A percentile compares a stretch with the other conserved stretches of the same genome.
Evolutionary conservation across 2,797 vertebrate genomes (phyloP).

Genomic region (Percopsis omiscomaycus): DNA sequence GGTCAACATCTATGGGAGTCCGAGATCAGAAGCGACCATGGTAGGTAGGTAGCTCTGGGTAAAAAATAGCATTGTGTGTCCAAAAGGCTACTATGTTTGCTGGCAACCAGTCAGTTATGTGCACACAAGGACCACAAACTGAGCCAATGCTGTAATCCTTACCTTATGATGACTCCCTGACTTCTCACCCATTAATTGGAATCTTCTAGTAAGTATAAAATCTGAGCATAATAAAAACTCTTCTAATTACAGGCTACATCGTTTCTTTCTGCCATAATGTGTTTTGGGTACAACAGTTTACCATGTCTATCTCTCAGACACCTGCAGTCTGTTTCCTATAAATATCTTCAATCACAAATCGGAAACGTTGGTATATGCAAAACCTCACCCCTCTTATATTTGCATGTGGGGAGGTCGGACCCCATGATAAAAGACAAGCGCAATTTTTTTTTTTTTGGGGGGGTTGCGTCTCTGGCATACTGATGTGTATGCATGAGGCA

Average conservation of each 20-base stretch:
- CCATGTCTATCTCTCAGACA: not conserved
- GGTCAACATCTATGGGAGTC: no score
- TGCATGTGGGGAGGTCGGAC: conserved; percentile 29
- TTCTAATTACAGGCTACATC: not conserved
- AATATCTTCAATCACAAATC: conserved; percentile 16
- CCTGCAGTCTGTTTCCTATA: no score
- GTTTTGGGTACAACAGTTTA: not conserved
- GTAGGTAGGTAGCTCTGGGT: no score
- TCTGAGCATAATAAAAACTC: not conserved
- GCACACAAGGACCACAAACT: not conserved
- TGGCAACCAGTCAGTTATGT: not conserved
- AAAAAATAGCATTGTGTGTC: no score
- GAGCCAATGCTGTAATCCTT: conserved; percentile 3
- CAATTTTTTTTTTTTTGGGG: not conserved
- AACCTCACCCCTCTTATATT: conserved; percentile 25
- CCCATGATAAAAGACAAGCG: conserved; percentile 24
- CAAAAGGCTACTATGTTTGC: no score
- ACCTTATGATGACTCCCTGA: not conserved
- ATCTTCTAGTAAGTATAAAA: not conserved
- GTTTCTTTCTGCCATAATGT: not conserved
- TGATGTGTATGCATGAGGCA: conserved; percentile 34
- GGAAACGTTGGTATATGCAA: conserved; percentile 47
- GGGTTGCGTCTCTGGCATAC: conserved; percentile 39
- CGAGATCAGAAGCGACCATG: no score
- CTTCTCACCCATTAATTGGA: not conserved